Evolutionary conservation across 2,888 invertebrate genomes (phyloP).

Genomic region (Anarsia innoxiella): DNA sequence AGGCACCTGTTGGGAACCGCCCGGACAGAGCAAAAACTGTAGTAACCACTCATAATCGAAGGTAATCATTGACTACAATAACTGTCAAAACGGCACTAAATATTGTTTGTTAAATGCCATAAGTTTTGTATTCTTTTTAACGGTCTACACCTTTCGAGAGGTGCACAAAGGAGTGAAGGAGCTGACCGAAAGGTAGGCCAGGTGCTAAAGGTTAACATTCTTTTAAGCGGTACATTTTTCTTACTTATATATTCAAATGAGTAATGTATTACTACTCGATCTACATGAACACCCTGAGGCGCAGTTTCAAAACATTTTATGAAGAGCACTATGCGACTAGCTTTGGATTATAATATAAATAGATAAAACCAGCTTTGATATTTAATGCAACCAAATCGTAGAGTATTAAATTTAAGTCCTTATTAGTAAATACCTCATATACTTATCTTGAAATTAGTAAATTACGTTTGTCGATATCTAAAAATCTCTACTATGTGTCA

Average conservation of each 20-base stretch:
- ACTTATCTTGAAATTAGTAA: no score
- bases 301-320: no score
- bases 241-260: slow-evolving; percentile 38
- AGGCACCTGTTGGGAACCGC: slow-evolving; percentile 52
- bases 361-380: no score
- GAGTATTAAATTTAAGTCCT: no score
- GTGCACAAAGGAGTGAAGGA: slow-evolving; percentile 43
- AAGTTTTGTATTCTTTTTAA: slow-evolving; percentile 62
- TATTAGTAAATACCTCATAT: no score
- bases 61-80: slow-evolving; percentile 69
- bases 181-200: slow-evolving; percentile 42
- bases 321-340: no score
- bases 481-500: no score
- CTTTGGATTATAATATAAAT: no score
- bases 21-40: slow-evolving; percentile 45
- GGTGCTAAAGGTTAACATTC: slow-evolving; percentile 50
- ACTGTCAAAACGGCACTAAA: slow-evolving; percentile 72
- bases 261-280: slow-evolving; percentile 20
- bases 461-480: no score
- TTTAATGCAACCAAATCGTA: no score
- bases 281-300: slow-evolving; percentile 7
- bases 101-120: slow-evolving; percentile 71
- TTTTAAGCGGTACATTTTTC: slow-evolving; percentile 28
- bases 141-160: slow-evolving; percentile 62
- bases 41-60: slow-evolving; percentile 55